Evolutionary conservation across 1,140 invertebrate genomes (phyloP), one percentile per base, ranked within the genome.

Genomic region (Dreissena rostriformis): DNA sequence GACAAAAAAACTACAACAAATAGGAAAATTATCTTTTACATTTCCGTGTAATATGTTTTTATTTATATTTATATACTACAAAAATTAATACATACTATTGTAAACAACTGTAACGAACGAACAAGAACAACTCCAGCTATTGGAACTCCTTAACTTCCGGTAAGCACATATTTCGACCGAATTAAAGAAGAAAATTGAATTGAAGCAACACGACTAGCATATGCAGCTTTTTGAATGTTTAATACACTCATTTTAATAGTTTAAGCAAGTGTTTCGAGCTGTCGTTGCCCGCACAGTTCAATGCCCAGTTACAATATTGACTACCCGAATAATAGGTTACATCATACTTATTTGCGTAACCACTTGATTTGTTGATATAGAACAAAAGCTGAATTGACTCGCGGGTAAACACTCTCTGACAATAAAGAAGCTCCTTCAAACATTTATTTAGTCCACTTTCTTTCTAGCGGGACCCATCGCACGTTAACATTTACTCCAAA

Each of bases 371-470:
- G 57, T 24, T 61, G 57, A 61, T 61, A 19, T n/a, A 61, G 17
- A 61, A 61, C 57, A 61, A 61, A 61, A 24, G 57, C 22, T 4
- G 22, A 61, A 61, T n/a, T 61, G 57, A 61, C 57, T 61, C 22
- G 17, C 39, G 39, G 39, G 39, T 61, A 61, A n/a, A 61, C 57
- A 61, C 22, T 2, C 17, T 24, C 2, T n/a, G 57, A 19, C 17
- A 2, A 61, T 12, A 5, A 61, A 61, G 22, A 61, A n/a, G 17
- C 17, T 61, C 22, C 2, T 19, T n/a, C 22, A 76, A 76, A 76
- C 74, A 76, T 76, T 76, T 49, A n/a, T 65, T 39, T 51, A 65
- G 57, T 61, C 28, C 49, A 76, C n/a, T 14, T 75, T 75, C 73
- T 55, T 28, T 55, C 19, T 14, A 28, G 24, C 24, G 61, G 28